Evolutionary conservation across 2,797 vertebrate species (phyloP), one percentile per base, ranked within the genome.

Genomic region (Malacoctenus gilli): DNA sequence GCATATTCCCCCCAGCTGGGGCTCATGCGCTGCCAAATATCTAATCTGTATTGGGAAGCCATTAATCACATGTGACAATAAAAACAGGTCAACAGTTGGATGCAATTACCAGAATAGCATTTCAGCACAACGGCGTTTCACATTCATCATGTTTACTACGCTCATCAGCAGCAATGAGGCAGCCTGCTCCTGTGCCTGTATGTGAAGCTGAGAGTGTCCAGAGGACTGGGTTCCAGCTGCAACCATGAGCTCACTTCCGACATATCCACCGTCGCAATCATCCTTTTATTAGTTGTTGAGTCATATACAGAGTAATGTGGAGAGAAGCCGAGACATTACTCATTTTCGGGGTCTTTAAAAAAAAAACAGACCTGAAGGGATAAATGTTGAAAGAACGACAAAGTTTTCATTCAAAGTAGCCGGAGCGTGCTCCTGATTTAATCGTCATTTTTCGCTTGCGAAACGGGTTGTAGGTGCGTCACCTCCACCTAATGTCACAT

Each of bases 71-170:
- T 4, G 9, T 46, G 46, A 65, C 48, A 52, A 42, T 61, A 43
- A 56, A 44, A 61, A 31, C 31, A 30, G 30, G 35, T 71, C 67
- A 59, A 55, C 23, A 56, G 53, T 62, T 62, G 32, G 36, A 23
- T 22, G 35, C 48, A 69, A 59, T 72, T 58, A 75, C 46, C 35
- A 67, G 21, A 64, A 41, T 31, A 46, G 56, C 40, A 50, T 68
- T 72, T 50, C 30, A 61, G 41, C 52, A 60, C 16, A 16, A 35
- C 34, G 44, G 19, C 36, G n/a, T 38, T 39, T 61, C 30, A 50
- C 32, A 14, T 69, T 42, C 28, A 58, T 69, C 38, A 50, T 57
- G 61, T 57, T 77, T 38, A 57, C 59, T 25, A 34, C 18, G 38
- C 40, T 66, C 49, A 35, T 54, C 47, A 20, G 36, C 52, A 51